These are phyloP conservation scores for Eciton burchellii DNA, from an alignment of 1,140 invertebrate genomes.

Conservation along the genomic window DNA sequence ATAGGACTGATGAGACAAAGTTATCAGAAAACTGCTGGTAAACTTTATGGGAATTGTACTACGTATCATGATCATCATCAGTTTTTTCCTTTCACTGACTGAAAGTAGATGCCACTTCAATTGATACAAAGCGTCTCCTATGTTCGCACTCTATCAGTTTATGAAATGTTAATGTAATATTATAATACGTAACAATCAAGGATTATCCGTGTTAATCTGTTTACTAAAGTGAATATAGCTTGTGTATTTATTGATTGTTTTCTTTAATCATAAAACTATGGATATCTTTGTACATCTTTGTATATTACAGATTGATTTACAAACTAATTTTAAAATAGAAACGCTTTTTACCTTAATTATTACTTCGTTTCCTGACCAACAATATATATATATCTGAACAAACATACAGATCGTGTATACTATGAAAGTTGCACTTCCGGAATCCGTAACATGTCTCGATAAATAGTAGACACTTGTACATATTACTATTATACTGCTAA, in stretches of 20 bases:
- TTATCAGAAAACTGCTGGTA: conserved; percentile 45
- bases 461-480: conserved; percentile 45
- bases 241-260: too few relatives aligned
- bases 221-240: neutral
- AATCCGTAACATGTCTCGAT: neutral
- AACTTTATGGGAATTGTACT: conserved; percentile 46
- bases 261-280: too few relatives aligned
- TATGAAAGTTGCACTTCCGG: neutral
- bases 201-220: neutral
- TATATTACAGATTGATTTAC: too few relatives aligned
- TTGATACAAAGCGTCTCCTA: conserved; percentile 18
- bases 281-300: too few relatives aligned
- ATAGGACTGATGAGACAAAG: conserved; percentile 51
- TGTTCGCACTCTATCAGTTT: conserved; percentile 4
- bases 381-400: conserved; percentile 35
- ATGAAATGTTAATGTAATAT: too few relatives aligned
- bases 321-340: conserved; percentile 26
- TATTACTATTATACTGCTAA: conserved; percentile 36
- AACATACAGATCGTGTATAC: conserved; percentile 40
- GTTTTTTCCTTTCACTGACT: conserved; percentile 15
- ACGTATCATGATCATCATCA: conserved; percentile 55
- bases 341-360: conserved; percentile 34
- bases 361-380: conserved; percentile 53
- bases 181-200: neutral
- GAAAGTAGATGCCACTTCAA: conserved; percentile 36